Percentiles rank a stretch among this genome's conserved stretches.
These are phyloP conservation scores for Heliornis fulica DNA, from an alignment of 2,113 vertebrate species.

Conservation along the genomic window DNA sequence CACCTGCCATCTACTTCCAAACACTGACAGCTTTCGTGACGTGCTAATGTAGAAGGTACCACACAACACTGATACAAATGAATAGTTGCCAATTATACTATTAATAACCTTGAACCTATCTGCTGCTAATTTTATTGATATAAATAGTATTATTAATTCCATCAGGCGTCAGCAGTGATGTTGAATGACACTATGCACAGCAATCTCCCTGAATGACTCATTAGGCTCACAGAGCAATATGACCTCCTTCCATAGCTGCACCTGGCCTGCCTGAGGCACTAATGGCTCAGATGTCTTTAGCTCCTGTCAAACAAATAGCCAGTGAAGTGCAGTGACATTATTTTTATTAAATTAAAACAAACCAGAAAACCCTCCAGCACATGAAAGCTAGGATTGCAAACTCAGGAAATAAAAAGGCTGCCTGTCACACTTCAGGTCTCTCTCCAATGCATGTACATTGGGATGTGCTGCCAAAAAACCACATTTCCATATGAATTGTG, in stretches of 20 bases:
- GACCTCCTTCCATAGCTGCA: neutral
- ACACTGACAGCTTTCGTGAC: neutral
- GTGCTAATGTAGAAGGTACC: neutral
- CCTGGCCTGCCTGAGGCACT: conserved; percentile 16
- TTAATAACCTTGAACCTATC: conserved; percentile 31
- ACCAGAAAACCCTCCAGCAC: neutral
- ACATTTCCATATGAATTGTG: neutral
- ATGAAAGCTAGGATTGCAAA: neutral
- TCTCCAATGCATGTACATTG: neutral
- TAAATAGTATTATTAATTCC: conserved; percentile 41
- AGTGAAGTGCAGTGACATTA: neutral
- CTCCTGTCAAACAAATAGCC: neutral
- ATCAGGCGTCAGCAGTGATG: neutral
- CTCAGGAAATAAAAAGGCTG: neutral
- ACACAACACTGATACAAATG: neutral
- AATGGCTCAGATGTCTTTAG: neutral
- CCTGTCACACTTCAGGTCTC: neutral
- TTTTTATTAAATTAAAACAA: neutral
- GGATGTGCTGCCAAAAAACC: neutral
- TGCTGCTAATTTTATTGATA: conserved; percentile 37
- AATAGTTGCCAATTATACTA: conserved; percentile 8
- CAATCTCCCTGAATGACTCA: conserved; percentile 11
- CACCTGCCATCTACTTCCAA: neutral
- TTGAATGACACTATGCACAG: conserved; percentile 10
- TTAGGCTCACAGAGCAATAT: neutral